Conservation (phyloP, 2,113 vertebrate genomes). For the Aegotheles bennettii region DNA sequence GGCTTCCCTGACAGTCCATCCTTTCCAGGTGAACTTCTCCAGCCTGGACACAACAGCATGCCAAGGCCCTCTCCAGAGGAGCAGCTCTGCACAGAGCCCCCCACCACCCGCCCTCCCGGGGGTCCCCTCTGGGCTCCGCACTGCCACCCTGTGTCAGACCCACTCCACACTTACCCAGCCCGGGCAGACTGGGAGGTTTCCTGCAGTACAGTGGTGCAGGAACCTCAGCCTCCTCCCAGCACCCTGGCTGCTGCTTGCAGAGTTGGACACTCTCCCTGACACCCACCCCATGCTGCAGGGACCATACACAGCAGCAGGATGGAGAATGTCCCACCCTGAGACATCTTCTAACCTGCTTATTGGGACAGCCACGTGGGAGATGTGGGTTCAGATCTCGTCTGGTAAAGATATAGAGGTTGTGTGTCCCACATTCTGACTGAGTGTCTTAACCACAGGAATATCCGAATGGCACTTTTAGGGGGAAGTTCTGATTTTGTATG, state of each 20-base stretch:
- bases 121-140: not conserved
- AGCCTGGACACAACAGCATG: accelerated
- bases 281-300: not conserved
- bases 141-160: not conserved
- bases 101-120: no score
- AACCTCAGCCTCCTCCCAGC: not conserved
- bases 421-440: not conserved
- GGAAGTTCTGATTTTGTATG: not conserved
- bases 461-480: not conserved
- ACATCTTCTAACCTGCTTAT: not conserved
- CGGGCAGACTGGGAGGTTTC: accelerated
- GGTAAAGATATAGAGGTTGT: not conserved
- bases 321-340: not conserved
- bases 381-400: not conserved
- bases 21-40: not conserved
- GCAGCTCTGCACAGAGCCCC: accelerated
- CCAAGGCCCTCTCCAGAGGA: not conserved
- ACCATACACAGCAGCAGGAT: not conserved
- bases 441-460: not conserved
- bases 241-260: accelerated
- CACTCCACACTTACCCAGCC: accelerated
- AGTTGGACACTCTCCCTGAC: no score
- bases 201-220: accelerated
- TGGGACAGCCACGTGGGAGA: not conserved
- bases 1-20: not conserved